Percentiles rank a stretch among this genome's conserved stretches.
These are phyloP conservation scores for Physocephala rufipes DNA, from an alignment of 2,888 invertebrate species.

Conservation along the genomic window DNA sequence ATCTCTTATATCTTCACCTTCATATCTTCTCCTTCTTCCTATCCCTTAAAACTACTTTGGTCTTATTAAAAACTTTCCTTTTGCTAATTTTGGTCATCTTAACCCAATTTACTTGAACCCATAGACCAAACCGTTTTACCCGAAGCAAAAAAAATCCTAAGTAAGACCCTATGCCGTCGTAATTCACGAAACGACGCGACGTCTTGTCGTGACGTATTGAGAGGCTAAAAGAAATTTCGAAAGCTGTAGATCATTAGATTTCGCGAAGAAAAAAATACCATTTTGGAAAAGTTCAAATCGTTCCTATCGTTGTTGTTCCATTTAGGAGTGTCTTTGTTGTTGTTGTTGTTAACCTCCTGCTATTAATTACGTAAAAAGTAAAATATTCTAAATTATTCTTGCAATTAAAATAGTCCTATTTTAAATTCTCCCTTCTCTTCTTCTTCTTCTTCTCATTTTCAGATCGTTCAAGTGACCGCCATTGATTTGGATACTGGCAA, in stretches of 20 bases:
- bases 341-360: too few species aligned
- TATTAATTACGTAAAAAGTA: too few species aligned
- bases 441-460: slow-evolving; percentile 47
- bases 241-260: neutral
- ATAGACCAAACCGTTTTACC: slow-evolving; percentile 1
- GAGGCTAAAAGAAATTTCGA: neutral
- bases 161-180: neutral
- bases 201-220: neutral
- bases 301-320: neutral
- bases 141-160: neutral
- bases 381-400: too few species aligned
- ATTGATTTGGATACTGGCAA: slow-evolving; percentile 93
- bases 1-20: too few species aligned
- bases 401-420: too few species aligned
- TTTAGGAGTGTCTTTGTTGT: too few species aligned
- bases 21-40: neutral
- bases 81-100: slow-evolving; percentile 45
- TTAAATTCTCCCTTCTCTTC: neutral
- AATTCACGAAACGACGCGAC: neutral
- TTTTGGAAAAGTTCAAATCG: neutral
- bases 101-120: slow-evolving; percentile 26
- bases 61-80: slow-evolving; percentile 46
- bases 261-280: too few species aligned
- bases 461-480: slow-evolving; percentile 89
- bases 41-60: slow-evolving; percentile 6